Conservation (phyloP, 2,888 invertebrate species). For the Caenorhabditis drosophilae region DNA sequence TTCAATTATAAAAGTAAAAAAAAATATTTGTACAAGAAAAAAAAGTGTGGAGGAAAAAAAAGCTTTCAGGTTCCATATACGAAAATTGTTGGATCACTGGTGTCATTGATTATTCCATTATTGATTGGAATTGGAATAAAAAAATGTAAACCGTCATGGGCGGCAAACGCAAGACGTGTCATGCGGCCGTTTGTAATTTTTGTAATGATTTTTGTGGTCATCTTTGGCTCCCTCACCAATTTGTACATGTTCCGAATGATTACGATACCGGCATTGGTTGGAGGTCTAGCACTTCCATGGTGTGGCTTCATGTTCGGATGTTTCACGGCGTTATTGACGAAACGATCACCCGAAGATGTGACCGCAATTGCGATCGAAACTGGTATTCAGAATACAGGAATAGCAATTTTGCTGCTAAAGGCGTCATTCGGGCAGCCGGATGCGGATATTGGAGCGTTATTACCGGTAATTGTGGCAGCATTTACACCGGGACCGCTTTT, state of each 20-base stretch:
- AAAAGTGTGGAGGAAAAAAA: too few species aligned
- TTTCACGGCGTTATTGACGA: slow-evolving; percentile 66
- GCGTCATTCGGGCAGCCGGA: slow-evolving; percentile 69
- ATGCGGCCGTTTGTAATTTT: slow-evolving; percentile 70
- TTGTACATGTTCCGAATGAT: slow-evolving; percentile 71
- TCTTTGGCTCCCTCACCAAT: slow-evolving; percentile 71
- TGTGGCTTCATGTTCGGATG: slow-evolving; percentile 72
- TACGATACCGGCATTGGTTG: slow-evolving; percentile 65
- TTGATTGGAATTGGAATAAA: slow-evolving; percentile 71
- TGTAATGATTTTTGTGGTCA: slow-evolving; percentile 71
- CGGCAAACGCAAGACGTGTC: slow-evolving; percentile 66
- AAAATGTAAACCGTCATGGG: slow-evolving; percentile 67
- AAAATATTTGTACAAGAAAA: too few species aligned
- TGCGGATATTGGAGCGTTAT: slow-evolving; percentile 75
- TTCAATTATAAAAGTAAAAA: slow-evolving; percentile 49
- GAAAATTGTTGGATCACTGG: slow-evolving; percentile 67
- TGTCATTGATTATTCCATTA: slow-evolving; percentile 71
- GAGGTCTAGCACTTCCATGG: slow-evolving; percentile 71
- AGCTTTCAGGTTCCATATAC: too few species aligned
- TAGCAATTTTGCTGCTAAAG: slow-evolving; percentile 70
- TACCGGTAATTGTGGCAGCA: slow-evolving; percentile 87
- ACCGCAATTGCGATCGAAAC: slow-evolving; percentile 70
- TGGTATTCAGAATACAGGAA: slow-evolving; percentile 71
- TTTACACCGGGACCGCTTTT: slow-evolving; percentile 89
- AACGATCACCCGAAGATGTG: slow-evolving; percentile 62